Evolutionary conservation across 2,888 invertebrate genomes (phyloP), one percentile per base, ranked within the genome.

Genomic region (Aporophyla lueneburgensis): DNA sequence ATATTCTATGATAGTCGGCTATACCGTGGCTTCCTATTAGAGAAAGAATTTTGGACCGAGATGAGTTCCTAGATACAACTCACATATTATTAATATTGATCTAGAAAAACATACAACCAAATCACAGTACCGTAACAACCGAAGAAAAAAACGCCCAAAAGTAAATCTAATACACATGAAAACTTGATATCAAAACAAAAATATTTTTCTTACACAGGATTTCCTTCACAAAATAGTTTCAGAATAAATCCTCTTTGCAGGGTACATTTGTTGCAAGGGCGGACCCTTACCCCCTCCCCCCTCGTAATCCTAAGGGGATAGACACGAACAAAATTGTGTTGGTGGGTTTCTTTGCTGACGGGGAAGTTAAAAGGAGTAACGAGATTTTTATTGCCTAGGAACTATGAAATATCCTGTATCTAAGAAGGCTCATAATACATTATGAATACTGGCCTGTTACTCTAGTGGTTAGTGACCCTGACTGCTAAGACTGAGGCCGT

Each of bases 231-330:
- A 83, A 72, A 83, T 70, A 74, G 63, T 76, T 83, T 63, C 62
- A 19, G 65, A 67, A 72, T 80, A 83, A 79, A 83, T 83, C 80
- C 74, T 83, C 46, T 83, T 74, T 76, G 61, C 56, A 27, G 67
- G 70, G 59, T 76, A 71, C 62, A 46, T 76, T 83, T 83, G 70
- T 67, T 76, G 74, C 69, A 72, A 76, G 66, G 46, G 59, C 43
- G 33, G 53, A 71, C 51, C 77, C 56, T 65, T 40, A 40, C 24
- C 19, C 43, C 27, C n/a, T 10, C 12, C 1, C 21, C 49, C 21
- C 14, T n/a, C 10, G 0, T 19, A 40, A n/a, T 53, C 71, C 71
- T 43, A 21, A 56, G 40, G 59, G 68, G n/a, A 69, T 71, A 66
- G 7, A 49, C 21, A 51, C 24, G 65, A 49, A 14, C 2, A 21